phyloP scores from a whole-genome alignment of 2,113 vertebrate genomes.

The Phalacrocorax pelagicus region DNA sequence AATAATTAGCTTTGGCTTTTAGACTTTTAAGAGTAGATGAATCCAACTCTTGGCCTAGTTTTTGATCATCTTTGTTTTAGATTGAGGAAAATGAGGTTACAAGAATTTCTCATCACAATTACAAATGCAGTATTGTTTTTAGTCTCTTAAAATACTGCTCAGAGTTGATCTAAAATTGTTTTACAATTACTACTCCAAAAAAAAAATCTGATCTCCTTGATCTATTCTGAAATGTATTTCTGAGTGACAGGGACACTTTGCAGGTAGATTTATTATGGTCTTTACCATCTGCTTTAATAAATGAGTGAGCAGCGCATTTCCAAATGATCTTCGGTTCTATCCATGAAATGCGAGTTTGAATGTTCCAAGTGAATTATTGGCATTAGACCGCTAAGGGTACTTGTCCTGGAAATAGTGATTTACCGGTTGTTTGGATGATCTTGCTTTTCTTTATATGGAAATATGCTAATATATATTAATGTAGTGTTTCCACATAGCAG shows the following conservation, averaged over 20 bases:
- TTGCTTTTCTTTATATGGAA: neutral
- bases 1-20: neutral
- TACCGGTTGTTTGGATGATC: neutral
- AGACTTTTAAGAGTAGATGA: neutral
- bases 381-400: neutral
- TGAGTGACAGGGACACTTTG: neutral
- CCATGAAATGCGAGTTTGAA: neutral
- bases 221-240: neutral
- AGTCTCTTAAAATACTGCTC: neutral
- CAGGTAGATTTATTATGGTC: slow-evolving; percentile 10
- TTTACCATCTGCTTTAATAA: slow-evolving; percentile 24
- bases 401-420: neutral
- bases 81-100: neutral
- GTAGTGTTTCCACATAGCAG: neutral
- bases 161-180: neutral
- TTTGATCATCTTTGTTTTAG: neutral
- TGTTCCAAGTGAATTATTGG: neutral
- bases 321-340: neutral
- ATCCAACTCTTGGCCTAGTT: neutral
- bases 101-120: neutral
- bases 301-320: neutral
- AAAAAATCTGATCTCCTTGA: neutral
- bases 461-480: neutral
- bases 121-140: neutral
- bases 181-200: neutral